Conservation (phyloP, 2,113 vertebrate species). For the Sialia sialis region DNA sequence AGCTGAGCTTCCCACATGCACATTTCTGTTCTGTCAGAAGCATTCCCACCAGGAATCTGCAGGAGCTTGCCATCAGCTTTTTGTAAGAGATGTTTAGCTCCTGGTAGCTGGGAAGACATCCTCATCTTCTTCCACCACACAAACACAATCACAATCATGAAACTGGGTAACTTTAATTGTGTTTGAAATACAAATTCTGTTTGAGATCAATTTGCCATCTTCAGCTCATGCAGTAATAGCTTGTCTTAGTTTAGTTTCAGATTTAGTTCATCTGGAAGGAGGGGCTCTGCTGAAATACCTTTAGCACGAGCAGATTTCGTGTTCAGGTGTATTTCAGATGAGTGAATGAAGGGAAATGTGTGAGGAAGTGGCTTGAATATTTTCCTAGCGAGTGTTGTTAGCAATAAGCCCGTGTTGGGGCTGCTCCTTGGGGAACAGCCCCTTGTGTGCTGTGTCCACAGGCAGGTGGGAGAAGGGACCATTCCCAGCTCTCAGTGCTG, state of each 20-base stretch:
- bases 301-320: fast-evolving
- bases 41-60: not conserved
- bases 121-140: not conserved
- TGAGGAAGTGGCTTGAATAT: not conserved
- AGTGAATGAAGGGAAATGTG: not conserved
- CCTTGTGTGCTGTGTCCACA: not conserved
- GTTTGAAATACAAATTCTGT: not conserved
- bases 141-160: not conserved
- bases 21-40: not conserved
- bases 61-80: not conserved
- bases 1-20: not conserved
- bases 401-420: slow-evolving; percentile 42
- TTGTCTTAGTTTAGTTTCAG: not conserved
- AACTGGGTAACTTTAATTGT: not conserved
- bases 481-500: not conserved
- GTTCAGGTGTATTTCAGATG: not conserved
- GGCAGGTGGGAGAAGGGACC: not conserved
- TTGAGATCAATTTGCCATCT: not conserved
- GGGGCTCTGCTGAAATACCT: not conserved
- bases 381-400: not conserved
- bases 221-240: not conserved
- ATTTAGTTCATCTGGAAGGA: not conserved
- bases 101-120: not conserved
- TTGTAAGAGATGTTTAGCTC: not conserved
- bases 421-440: not conserved